Conservation (phyloP, 2,113 vertebrate genomes). For the Kryptolebias marmoratus region DNA sequence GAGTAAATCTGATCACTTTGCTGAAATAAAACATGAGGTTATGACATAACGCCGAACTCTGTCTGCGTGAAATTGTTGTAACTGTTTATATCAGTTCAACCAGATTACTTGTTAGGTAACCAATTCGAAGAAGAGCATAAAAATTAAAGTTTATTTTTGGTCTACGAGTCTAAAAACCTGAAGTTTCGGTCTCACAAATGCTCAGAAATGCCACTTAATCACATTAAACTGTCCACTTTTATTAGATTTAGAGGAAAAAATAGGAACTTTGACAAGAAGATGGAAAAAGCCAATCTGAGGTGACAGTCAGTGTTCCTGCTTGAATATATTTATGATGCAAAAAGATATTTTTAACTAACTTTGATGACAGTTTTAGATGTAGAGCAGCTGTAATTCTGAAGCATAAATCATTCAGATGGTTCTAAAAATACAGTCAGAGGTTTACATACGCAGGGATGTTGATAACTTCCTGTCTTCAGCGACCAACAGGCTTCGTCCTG, state of each 20-base stretch:
- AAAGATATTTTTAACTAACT: too few species aligned
- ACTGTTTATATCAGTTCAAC: neutral
- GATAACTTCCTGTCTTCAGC: too few species aligned
- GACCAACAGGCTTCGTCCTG: too few species aligned
- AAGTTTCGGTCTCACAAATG: neutral
- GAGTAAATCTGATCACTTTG: neutral
- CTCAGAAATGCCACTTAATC: conserved; percentile 2
- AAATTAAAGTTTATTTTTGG: neutral
- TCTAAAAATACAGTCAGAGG: too few species aligned
- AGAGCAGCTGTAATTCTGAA: too few species aligned
- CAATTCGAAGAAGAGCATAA: neutral
- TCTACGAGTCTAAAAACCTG: neutral
- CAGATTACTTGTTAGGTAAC: neutral
- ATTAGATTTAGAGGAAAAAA: conserved; percentile 1
- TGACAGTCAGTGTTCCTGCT: neutral
- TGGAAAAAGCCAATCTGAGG: neutral
- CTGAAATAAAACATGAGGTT: neutral
- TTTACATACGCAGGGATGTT: too few species aligned
- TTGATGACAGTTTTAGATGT: too few species aligned
- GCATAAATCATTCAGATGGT: too few species aligned
- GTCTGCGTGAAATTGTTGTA: neutral
- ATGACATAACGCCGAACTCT: neutral
- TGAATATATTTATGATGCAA: too few species aligned
- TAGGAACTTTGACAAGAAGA: neutral
- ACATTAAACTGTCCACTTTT: conserved; percentile 1